phyloP scores from a whole-genome alignment of 2,113 vertebrate species.

The Microcebus murinus region DNA sequence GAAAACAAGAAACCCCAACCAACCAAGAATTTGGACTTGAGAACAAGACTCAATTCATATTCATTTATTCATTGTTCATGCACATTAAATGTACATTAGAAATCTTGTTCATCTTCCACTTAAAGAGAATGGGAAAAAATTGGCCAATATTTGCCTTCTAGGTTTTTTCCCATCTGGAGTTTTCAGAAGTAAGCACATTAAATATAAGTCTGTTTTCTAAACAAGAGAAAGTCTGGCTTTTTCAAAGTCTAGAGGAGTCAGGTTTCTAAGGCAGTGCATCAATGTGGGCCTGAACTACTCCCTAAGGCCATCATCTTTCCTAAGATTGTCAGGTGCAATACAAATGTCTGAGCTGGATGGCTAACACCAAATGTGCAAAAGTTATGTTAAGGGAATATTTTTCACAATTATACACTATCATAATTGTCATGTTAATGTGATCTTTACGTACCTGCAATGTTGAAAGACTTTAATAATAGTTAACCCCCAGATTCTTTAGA shows the following conservation, averaged over 20 bases:
- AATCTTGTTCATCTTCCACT: background rate
- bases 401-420: background rate
- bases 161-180: background rate
- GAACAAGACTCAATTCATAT: background rate
- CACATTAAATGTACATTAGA: background rate
- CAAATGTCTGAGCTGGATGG: background rate
- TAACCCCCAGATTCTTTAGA: background rate
- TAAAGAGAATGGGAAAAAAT: background rate
- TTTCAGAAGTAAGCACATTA: background rate
- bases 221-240: background rate
- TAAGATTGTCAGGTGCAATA: background rate
- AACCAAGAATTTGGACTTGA: background rate
- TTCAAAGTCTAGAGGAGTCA: background rate
- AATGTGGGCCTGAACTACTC: rapidly evolving
- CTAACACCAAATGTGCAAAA: background rate
- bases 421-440: background rate
- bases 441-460: background rate
- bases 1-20: background rate
- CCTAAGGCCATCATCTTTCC: background rate
- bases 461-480: background rate
- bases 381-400: background rate
- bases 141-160: background rate
- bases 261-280: background rate
- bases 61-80: background rate
- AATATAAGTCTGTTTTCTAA: background rate